Base-by-base conservation (phyloP, 2,797 vertebrate species). In the Podargus strigoides region DNA sequence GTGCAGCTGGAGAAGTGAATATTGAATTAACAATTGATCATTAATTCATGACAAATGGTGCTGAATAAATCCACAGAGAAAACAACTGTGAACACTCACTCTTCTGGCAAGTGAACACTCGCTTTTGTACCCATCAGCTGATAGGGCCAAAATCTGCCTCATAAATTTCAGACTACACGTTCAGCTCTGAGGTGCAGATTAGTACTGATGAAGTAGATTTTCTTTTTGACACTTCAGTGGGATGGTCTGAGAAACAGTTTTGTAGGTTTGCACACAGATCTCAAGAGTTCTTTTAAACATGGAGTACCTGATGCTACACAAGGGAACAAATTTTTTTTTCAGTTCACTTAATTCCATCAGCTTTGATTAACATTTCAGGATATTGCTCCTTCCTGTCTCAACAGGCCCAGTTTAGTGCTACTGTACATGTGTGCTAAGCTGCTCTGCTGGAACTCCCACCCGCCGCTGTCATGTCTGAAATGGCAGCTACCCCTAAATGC, bases 11-110 rank as follows among this genome's bases (percentile, higher is more conserved):
- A 94, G 94, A 95, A 94, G 67, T 74, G 87, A 95, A 88, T 94
- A 91, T 95, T 84, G 89, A 95, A 93, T 95, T 95, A 94, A 97
- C 91, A 95, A 94, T 95, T 96, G 94, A 95, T 96, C 93, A 91
- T 94, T 96, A 96, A 95, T 94, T 92, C 94, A 89, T 93, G 94
- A 82, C 94, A 97, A 96, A 95, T 89, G 83, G 80, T 63, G 24
- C 85, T 94, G 92, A 95, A 92, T 91, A 95, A 93, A 94, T 79
- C 91, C 83, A 74, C 44, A 77, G 91, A 88, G 91, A 66, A 95
- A 92, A 91, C 89, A 92, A 96, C 72, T 85, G 81, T 7, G 92
- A 89, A 78, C 76, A 87, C 64, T 95, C 81, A 80, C 46, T 92
- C 68, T 92, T 85, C 93, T 96, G 92, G 93, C 95, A 94, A 93